phyloP scores from a whole-genome alignment of 2,113 vertebrate genomes.

The Steatornis caripensis region DNA sequence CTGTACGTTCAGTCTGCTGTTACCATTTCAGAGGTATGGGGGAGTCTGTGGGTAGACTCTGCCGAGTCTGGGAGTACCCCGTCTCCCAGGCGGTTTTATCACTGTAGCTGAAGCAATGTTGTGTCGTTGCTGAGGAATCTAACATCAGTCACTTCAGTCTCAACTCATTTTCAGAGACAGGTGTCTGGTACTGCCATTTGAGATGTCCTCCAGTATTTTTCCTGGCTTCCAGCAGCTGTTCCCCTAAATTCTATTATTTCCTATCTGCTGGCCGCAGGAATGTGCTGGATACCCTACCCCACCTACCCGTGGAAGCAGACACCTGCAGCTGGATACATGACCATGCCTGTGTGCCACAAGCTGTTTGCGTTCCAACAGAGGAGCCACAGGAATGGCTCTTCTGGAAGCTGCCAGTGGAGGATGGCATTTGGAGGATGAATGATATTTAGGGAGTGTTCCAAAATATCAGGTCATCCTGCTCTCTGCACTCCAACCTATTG shows the following conservation, averaged over 20 bases:
- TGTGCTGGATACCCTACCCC: background rate
- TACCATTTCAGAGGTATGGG: background rate
- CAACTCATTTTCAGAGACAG: background rate
- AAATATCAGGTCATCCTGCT: constrained; percentile 16
- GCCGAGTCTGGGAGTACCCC: background rate
- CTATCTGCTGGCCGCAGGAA: background rate
- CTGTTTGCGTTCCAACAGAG: background rate
- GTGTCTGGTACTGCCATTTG: background rate
- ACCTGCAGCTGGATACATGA: background rate
- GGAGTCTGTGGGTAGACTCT: background rate
- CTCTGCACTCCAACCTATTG: background rate
- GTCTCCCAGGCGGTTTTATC: background rate
- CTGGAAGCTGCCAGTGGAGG: background rate
- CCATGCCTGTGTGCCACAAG: background rate
- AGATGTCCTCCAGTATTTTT: background rate
- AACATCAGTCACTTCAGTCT: background rate
- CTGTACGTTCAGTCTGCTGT: background rate
- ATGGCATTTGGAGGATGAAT: background rate
- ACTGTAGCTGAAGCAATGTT: background rate
- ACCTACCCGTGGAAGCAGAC: background rate
- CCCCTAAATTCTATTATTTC: background rate
- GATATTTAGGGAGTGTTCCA: background rate
- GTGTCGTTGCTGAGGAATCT: background rate
- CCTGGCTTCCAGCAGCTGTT: background rate
- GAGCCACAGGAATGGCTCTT: background rate